Conservation (phyloP, 2,113 vertebrate species). For the Apodemus sylvaticus region DNA sequence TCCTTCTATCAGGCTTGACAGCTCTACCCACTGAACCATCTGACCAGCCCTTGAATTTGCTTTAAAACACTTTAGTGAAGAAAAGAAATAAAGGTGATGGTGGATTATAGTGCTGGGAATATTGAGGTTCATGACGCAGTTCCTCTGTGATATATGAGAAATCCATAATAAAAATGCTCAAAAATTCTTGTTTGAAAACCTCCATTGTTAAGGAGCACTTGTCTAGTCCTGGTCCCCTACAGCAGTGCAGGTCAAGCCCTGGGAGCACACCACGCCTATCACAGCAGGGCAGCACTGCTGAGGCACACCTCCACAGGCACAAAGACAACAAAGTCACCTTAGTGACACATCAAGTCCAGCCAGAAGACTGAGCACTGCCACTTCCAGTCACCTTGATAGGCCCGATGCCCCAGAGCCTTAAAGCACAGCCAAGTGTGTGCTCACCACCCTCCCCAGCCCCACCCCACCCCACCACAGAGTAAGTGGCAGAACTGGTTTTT, state of each 20-base stretch:
- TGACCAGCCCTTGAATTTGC: neutral
- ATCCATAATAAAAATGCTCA: slow-evolving; percentile 15
- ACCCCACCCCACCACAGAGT: neutral
- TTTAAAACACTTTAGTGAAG: slow-evolving; percentile 32
- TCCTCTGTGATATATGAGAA: neutral
- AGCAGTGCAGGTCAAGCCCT: neutral
- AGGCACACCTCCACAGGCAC: neutral
- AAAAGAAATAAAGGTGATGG: neutral
- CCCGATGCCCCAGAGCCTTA: neutral
- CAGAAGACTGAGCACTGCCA: neutral
- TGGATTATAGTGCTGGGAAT: neutral
- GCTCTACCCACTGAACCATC: neutral
- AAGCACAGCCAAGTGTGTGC: no score
- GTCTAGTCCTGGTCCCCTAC: neutral
- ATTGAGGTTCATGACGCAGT: neutral
- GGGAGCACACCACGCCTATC: neutral
- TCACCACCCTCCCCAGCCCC: neutral
- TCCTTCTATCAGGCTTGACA: neutral
- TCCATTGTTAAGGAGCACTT: neutral
- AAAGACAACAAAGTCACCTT: neutral
- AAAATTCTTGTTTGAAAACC: slow-evolving; percentile 9
- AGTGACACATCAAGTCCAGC: neutral
- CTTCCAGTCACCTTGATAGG: neutral
- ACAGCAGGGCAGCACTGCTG: neutral
- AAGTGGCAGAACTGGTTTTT: neutral